phyloP scores from a whole-genome alignment of 2,888 invertebrate genomes.

The Agonopterix arenella region DNA sequence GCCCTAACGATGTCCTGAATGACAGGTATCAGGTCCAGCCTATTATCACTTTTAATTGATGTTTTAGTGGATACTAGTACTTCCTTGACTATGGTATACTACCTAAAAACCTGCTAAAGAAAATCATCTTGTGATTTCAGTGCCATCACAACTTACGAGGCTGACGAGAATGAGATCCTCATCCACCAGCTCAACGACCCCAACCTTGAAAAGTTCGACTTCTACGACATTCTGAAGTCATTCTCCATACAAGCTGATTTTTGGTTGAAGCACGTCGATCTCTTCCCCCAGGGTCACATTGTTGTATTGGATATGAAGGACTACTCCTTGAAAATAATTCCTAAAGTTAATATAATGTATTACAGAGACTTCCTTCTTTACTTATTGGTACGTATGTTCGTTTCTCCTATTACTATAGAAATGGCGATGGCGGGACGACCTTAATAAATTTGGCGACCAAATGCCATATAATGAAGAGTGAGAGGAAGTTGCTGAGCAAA shows the following conservation, averaged over 20 bases:
- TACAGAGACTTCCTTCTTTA: constrained; percentile 49
- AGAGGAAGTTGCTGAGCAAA: no score
- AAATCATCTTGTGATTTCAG: constrained; percentile 21
- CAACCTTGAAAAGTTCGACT: constrained; percentile 40
- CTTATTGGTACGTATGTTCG: constrained; percentile 43
- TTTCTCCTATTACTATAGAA: background rate
- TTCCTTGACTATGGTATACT: no score
- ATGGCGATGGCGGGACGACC: no score
- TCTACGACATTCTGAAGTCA: constrained; percentile 46
- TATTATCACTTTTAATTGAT: no score
- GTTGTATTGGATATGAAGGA: constrained; percentile 49
- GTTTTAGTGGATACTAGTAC: no score
- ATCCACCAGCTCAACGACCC: constrained; percentile 47
- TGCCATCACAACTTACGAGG: constrained; percentile 29
- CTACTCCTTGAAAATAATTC: constrained; percentile 39
- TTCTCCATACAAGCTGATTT: constrained; percentile 43
- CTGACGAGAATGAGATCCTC: constrained; percentile 41
- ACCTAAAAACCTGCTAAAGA: no score
- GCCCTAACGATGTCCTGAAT: no score
- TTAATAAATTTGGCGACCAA: no score
- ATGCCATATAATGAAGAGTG: no score
- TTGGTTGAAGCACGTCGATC: constrained; percentile 35
- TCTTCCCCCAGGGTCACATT: constrained; percentile 46
- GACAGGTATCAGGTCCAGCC: no score
- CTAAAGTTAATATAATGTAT: constrained; percentile 51